Evolutionary conservation across 2,888 invertebrate genomes (phyloP).

Genomic region (Lutraria lutraria): DNA sequence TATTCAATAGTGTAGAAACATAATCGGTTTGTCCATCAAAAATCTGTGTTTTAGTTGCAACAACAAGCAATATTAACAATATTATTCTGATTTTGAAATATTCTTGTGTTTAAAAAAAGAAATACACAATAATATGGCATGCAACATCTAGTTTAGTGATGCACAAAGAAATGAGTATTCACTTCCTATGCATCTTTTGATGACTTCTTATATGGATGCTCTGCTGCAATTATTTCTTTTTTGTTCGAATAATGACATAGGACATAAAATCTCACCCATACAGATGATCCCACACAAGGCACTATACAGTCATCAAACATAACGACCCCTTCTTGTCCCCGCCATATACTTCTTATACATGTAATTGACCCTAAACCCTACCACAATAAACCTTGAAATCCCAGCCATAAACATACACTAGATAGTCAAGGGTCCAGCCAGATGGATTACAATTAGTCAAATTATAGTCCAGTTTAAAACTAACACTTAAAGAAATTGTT

Average conservation of each 20-base stretch:
- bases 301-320: constrained; percentile 34
- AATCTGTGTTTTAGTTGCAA: no score
- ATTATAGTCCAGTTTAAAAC: constrained; percentile 30
- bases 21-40: no score
- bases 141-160: no score
- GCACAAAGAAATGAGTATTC: no score
- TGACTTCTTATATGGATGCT: no score
- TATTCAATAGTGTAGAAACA: no score
- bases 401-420: constrained; percentile 37
- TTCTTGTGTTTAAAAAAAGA: no score
- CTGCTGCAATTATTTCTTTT: neutral
- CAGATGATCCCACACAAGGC: neutral
- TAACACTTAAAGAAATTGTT: constrained; percentile 43
- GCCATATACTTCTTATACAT: constrained; percentile 39
- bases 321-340: constrained; percentile 42
- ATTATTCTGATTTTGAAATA: no score
- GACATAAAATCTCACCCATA: neutral
- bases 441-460: constrained; percentile 43
- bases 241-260: neutral
- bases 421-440: constrained; percentile 36
- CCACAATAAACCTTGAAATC: constrained; percentile 42
- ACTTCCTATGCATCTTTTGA: no score
- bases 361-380: constrained; percentile 46
- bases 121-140: no score
- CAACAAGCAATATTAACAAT: no score